phyloP scores from a whole-genome alignment of 2,888 invertebrate species.

The Cantharis rufa region DNA sequence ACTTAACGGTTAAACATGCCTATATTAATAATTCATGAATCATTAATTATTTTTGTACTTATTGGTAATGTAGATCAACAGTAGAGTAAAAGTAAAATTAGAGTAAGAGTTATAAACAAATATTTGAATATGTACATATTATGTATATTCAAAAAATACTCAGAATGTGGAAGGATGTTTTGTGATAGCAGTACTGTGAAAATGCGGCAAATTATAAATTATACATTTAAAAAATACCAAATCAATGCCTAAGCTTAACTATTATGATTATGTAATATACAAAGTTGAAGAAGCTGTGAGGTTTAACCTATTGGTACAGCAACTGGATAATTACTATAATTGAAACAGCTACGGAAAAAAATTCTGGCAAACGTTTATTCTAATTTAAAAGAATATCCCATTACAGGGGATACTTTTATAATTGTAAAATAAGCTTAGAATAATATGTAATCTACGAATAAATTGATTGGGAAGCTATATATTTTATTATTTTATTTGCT shows the following conservation, averaged over 20 bases:
- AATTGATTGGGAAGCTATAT: too few species aligned
- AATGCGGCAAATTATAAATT: too few species aligned
- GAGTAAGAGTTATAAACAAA: not conserved
- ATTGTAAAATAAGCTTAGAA: too few species aligned
- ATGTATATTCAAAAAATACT: too few species aligned
- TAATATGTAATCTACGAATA: too few species aligned
- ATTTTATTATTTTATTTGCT: too few species aligned
- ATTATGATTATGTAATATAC: not conserved
- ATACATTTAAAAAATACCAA: not conserved
- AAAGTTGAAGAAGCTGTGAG: not conserved
- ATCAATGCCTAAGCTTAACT: not conserved
- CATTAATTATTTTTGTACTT: not conserved
- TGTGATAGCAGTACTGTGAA: too few species aligned
- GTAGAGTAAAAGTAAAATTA: not conserved
- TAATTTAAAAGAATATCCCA: too few species aligned
- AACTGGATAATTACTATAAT: not conserved
- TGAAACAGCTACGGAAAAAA: not conserved
- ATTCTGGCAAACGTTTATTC: too few species aligned
- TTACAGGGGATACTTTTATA: too few species aligned
- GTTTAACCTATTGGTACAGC: not conserved
- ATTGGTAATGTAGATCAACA: not conserved
- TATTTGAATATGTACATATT: not conserved
- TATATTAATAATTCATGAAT: not conserved
- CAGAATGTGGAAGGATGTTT: too few species aligned
- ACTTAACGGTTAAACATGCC: not conserved